Percentiles rank a stretch among this genome's conserved stretches.
phyloP scores from a whole-genome alignment of 2,888 invertebrate species.

The Ditylenchus weischeri region DNA sequence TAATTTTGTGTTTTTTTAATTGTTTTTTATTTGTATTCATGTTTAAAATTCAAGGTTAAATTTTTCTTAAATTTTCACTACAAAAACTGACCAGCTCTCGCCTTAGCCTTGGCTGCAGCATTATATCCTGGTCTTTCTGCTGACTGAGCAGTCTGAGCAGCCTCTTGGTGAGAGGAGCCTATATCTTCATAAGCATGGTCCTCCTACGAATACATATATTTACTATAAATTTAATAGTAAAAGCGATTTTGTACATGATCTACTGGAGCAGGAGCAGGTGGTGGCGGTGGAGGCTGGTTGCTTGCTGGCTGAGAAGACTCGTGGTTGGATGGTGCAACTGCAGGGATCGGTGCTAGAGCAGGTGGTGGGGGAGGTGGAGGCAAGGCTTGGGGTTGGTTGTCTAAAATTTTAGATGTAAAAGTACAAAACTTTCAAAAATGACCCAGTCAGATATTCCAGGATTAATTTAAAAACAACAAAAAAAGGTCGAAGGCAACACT shows the following conservation, averaged over 20 bases:
- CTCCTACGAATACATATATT: neutral
- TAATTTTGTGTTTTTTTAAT: no score
- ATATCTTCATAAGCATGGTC: conserved; percentile 7
- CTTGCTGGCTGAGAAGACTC: neutral
- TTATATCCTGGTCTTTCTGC: conserved; percentile 8
- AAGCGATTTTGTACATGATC: neutral
- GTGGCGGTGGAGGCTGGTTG: conserved; percentile 3
- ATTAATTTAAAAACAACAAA: no score
- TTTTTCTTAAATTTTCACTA: no score
- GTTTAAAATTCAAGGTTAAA: no score
- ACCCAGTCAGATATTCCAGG: no score
- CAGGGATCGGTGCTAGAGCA: neutral
- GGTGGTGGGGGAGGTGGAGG: conserved; percentile 7
- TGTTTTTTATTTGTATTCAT: no score
- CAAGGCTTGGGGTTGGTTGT: neutral
- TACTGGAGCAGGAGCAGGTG: neutral
- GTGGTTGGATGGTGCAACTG: neutral
- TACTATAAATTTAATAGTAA: neutral
- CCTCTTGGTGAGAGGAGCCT: neutral
- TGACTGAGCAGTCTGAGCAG: neutral
- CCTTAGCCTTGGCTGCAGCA: conserved; percentile 2
- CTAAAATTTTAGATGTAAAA: no score
- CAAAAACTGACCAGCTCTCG: neutral
- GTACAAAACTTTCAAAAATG: no score
- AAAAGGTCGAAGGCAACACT: no score